Evolutionary conservation across 2,797 vertebrate genomes (phyloP), one percentile per base, ranked within the genome.

Genomic region (Hylomyscus alleni): DNA sequence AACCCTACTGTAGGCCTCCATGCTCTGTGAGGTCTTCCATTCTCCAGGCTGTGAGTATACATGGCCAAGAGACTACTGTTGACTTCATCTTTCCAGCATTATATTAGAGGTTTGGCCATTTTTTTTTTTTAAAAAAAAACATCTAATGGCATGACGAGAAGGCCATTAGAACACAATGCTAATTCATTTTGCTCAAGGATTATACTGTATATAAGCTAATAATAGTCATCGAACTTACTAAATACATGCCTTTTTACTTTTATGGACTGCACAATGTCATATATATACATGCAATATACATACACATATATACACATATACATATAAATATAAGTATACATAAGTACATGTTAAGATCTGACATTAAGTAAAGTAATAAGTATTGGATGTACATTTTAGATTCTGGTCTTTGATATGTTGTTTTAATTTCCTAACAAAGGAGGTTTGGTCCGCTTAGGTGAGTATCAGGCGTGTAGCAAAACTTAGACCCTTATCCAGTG

Each of bases 301-400:
- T 13, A 56, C 34, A 22, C 12, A 29, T 40, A 73, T 72, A 34
- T n/a, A 19, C 67, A 69, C 20, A 40, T 37, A 40, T 8, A 13
- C 37, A 75, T 44, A 26, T 44, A 75, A 40, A 75, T 44, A 14
- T 13, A 44, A 40, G 40, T 24, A 26, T 44, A 75, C 22, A 44
- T 44, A 44, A 13, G 44, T 44, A 47, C 58, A 65, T 29, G 65
- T 29, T 62, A 81, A 69, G 13, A 37, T 19, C 90, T 90, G 4
- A 75, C 54, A 20, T 93, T 85, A 88, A 93, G 80, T 60, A 54
- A n/a, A n/a, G 26, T 90, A 60, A 92, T 92, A 56, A 92, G 62
- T 56, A 77, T 90, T 86, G 10, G 34, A 4, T 88, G 44, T 83
- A 75, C 31, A 85, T 73, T 92, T 80, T 91, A 54, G 14, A 50